These are phyloP conservation scores for Drosophila cracens DNA, from an alignment of 2,888 invertebrate species.

Conservation along the genomic window DNA sequence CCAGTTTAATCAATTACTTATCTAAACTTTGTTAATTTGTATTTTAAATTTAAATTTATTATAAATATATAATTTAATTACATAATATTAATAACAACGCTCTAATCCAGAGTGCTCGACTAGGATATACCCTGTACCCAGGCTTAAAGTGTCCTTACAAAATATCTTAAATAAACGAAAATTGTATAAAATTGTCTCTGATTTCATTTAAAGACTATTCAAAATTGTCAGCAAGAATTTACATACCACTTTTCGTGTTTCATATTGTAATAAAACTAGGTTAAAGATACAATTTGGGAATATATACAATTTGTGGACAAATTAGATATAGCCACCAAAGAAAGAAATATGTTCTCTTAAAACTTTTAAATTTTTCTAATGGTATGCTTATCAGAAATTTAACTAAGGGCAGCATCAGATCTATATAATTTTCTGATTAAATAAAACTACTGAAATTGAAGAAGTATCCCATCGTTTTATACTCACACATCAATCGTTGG, in stretches of 20 bases:
- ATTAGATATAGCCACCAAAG: neutral
- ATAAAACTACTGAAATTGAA: neutral
- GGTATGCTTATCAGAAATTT: neutral
- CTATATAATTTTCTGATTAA: neutral
- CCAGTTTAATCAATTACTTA: neutral
- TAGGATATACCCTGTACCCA: slow-evolving; percentile 4
- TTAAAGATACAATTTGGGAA: neutral
- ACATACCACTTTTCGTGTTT: neutral
- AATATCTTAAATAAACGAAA: neutral
- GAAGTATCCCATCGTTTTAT: neutral
- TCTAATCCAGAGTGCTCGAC: slow-evolving; percentile 3
- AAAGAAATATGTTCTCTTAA: neutral
- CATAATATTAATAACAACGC: neutral
- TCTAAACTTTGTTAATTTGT: neutral
- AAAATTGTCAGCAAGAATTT: neutral
- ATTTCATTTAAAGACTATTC: neutral
- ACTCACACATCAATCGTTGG: neutral
- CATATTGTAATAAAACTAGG: neutral
- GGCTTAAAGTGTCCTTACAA: neutral
- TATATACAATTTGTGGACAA: neutral
- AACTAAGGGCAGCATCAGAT: neutral
- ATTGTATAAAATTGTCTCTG: neutral
- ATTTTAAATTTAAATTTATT: neutral
- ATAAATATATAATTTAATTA: neutral
- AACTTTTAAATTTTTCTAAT: neutral